These are phyloP conservation scores for Donacobius atricapilla DNA, from an alignment of 2,113 vertebrate genomes.

Conservation along the genomic window DNA sequence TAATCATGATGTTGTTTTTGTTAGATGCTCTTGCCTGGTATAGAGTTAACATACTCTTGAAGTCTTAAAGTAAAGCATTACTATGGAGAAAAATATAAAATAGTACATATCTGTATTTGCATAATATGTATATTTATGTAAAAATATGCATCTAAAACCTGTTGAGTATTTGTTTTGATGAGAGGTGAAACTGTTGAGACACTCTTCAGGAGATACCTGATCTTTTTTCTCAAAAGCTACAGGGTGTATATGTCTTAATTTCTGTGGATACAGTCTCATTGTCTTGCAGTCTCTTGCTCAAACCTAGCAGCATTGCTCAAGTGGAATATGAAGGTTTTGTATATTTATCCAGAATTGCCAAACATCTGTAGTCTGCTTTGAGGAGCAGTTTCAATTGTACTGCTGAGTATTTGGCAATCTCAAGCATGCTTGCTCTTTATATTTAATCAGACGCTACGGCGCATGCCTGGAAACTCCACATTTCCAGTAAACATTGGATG, in stretches of 20 bases:
- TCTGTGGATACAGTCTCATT: background rate
- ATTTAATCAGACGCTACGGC: background rate
- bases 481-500: conserved; percentile 35
- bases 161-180: background rate
- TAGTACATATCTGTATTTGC: background rate
- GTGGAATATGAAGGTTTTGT: background rate
- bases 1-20: background rate
- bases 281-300: background rate
- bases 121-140: background rate
- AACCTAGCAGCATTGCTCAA: background rate
- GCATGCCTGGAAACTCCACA: background rate
- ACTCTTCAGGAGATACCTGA: background rate
- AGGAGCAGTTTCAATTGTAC: background rate
- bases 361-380: background rate
- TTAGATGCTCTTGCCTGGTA: background rate
- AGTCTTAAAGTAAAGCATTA: background rate
- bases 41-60: background rate
- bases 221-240: background rate
- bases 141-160: background rate
- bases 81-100: background rate
- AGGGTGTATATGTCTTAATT: background rate
- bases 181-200: background rate
- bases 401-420: conserved; percentile 1
- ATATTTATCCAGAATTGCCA: background rate
- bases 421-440: background rate